Percentiles rank a stretch among this genome's conserved stretches.
Conservation (phyloP, 2,797 vertebrate species). For the Anabas testudineus region DNA sequence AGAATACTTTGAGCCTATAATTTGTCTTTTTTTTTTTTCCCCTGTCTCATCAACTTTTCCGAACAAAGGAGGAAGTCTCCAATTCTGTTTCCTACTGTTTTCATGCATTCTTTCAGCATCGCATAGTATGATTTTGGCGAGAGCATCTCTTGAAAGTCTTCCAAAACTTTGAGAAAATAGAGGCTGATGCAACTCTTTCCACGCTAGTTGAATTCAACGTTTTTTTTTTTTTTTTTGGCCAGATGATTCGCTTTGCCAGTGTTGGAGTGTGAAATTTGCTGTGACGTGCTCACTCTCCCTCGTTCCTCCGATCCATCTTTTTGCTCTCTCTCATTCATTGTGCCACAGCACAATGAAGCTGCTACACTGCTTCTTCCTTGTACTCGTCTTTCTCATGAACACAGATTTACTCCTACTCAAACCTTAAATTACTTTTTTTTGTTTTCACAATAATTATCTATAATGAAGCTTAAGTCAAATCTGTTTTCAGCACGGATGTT, state of each 20-base stretch:
- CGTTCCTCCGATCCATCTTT: conserved; percentile 23
- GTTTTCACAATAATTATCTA: conserved; percentile 32
- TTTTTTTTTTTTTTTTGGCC: conserved; percentile 53
- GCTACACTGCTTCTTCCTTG: conserved; percentile 13
- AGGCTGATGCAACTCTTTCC: conserved; percentile 78
- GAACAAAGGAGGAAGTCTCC: conserved; percentile 45
- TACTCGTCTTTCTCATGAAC: not conserved
- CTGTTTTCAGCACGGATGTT: conserved; percentile 9
- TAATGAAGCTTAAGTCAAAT: conserved; percentile 22
- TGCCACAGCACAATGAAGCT: conserved; percentile 25
- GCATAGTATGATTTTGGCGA: conserved; percentile 62
- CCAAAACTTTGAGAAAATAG: conserved; percentile 67
- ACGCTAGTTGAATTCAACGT: conserved; percentile 63
- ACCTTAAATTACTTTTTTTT: conserved; percentile 7
- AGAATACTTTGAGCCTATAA: conserved; percentile 26
- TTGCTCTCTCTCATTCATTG: conserved; percentile 38
- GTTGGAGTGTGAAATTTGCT: conserved; percentile 68
- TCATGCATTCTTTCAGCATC: conserved; percentile 58
- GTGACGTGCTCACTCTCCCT: conserved; percentile 43
- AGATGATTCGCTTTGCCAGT: conserved; percentile 60
- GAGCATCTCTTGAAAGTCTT: conserved; percentile 67
- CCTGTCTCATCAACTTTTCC: conserved; percentile 58
- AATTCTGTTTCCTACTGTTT: conserved; percentile 52
- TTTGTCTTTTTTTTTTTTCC: conserved; percentile 39
- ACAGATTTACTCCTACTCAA: conserved; percentile 13